These are phyloP conservation scores for Sardinella longiceps DNA, from an alignment of 2,797 vertebrate genomes.

Conservation along the genomic window DNA sequence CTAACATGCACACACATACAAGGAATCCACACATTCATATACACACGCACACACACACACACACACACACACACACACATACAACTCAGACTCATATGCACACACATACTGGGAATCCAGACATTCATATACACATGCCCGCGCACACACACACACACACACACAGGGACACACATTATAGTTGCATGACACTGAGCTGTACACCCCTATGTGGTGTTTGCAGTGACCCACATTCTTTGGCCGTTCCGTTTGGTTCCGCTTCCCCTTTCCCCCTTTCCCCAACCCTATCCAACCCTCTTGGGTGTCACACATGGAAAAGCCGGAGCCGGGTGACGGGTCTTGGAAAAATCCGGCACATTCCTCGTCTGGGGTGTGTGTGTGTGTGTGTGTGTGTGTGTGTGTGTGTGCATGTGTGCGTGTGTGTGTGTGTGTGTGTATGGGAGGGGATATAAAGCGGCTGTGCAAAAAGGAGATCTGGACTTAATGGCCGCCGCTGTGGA, in stretches of 20 bases:
- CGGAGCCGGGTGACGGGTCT: neutral
- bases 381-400: too few species aligned
- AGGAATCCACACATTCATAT: neutral
- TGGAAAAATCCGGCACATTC: neutral
- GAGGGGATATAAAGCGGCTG: too few species aligned
- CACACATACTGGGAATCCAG: neutral
- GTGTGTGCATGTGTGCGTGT: too few species aligned
- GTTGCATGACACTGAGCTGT: neutral
- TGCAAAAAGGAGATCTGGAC: neutral
- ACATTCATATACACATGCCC: too few species aligned
- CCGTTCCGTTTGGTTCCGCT: neutral
- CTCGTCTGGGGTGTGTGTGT: neutral
- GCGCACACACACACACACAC: conserved; percentile 1
- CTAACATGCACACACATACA: neutral
- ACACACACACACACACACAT: neutral
- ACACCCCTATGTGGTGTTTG: neutral
- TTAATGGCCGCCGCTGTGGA: neutral
- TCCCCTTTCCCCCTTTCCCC: neutral
- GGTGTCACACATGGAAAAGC: neutral
- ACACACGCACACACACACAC: neutral
- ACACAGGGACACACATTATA: neutral
- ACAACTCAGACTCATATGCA: neutral
- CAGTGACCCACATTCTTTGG: neutral
- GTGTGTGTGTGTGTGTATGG: too few species aligned
- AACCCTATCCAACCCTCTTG: conserved; percentile 7